Base-by-base conservation (phyloP, 1,140 invertebrate species). In the Harpegnathos saltator region DNA sequence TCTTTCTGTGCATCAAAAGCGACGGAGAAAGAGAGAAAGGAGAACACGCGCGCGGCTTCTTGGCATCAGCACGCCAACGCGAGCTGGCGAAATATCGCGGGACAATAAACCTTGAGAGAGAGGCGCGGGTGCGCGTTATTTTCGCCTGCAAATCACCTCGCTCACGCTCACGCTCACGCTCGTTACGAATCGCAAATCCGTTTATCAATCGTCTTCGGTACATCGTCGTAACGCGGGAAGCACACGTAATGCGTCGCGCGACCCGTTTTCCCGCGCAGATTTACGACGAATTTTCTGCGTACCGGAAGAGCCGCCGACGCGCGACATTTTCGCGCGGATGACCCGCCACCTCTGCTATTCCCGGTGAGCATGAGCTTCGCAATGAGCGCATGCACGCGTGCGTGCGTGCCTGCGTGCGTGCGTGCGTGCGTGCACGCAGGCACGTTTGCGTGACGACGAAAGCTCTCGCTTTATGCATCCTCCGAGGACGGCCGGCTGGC, bases 71-170 rank as follows among this genome's bases (percentile, higher is more conserved):
- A 52, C 50, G 61, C 50, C 33, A n/a, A 62, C 33, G 15, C 14
- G 58, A 50, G 22, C 52, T 69, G 75, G 33, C 65, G 65, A 71
- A 52, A 44, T 44, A 78, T 3, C 19, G 75, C 12, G 24, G 52
- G 66, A 78, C 75, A 80, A 80, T 80, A 80, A 80, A 80, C 75
- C 75, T 80, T 71, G 75, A 80, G 75, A 24, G 22, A 24, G 22
- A 24, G 19, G 24, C 33, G 52, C 9, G 17, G 9, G 29, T 24
- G 9, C 0, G 29, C 5, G 33, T 24, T 61, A 63, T 65, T 77
- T 71, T 50, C 15, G 52, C 48, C 1, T 9, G 2, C 26, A 56
- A 78, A 84, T 71, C 63, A 71, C 17, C 12, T n/a, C 29, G 24
- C 12, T n/a, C 29, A 19, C 15, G 19, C 22, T 7, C 24, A n/a